Evolutionary conservation across 2,888 invertebrate genomes (phyloP).

Genomic region (Nomada lathburiana): DNA sequence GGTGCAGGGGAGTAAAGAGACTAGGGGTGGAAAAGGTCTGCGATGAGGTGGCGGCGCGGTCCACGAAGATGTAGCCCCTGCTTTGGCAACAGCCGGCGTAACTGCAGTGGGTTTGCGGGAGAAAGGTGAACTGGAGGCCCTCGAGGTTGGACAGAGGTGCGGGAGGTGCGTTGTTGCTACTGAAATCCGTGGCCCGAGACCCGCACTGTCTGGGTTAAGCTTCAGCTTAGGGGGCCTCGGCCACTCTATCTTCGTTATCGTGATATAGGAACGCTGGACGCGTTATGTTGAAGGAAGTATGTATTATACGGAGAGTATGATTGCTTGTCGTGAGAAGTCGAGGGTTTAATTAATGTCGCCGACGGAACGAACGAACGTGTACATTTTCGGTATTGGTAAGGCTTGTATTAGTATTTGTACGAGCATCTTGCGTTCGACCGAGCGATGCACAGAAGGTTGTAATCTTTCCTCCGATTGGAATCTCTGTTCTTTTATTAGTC

Average conservation of each 20-base stretch:
- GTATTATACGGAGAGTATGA: not conserved
- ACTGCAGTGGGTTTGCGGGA: slow-evolving; percentile 12
- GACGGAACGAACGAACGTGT: not conserved
- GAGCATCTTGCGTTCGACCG: too few species aligned
- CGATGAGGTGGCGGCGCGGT: slow-evolving; percentile 23
- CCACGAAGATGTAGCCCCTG: not conserved
- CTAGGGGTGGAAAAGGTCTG: slow-evolving; percentile 5
- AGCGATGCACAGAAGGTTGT: too few species aligned
- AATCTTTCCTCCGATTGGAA: too few species aligned
- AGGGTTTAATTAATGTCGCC: not conserved
- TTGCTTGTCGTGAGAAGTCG: not conserved
- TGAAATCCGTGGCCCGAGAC: slow-evolving; percentile 41
- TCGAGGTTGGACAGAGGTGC: slow-evolving; percentile 8
- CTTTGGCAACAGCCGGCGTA: slow-evolving; percentile 7
- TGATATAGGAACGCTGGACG: slow-evolving; percentile 8
- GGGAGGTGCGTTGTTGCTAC: slow-evolving; percentile 20
- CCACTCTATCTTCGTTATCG: slow-evolving; percentile 30
- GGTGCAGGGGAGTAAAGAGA: slow-evolving; percentile 6
- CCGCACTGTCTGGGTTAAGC: slow-evolving; percentile 11
- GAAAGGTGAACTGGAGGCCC: not conserved
- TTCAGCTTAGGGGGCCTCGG: slow-evolving; percentile 6
- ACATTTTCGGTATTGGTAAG: not conserved
- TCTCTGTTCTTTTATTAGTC: too few species aligned
- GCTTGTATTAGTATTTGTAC: too few species aligned
- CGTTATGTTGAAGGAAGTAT: not conserved